Conservation (phyloP, 2,797 vertebrate genomes). For the Semotilus atromaculatus region DNA sequence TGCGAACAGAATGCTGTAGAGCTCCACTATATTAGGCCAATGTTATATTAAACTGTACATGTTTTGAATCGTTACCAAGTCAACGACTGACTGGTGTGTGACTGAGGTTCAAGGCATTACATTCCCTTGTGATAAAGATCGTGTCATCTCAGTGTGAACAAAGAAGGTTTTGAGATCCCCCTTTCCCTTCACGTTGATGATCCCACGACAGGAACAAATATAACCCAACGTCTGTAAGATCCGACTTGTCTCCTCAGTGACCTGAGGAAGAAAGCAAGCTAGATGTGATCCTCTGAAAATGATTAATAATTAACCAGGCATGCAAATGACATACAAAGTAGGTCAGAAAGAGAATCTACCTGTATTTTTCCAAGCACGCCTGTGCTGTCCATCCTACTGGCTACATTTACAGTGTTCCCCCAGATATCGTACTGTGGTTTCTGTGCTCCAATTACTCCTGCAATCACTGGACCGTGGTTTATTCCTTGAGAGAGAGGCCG, state of each 20-base stretch:
- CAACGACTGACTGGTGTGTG: not conserved
- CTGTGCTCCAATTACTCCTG: conserved; percentile 97
- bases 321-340: not conserved
- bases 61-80: not conserved
- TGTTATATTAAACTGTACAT: conserved; percentile 28
- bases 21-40: conserved; percentile 20
- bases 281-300: not conserved
- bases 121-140: conserved; percentile 94
- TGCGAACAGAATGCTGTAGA: conserved; percentile 20
- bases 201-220: conserved; percentile 92
- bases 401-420: conserved; percentile 98
- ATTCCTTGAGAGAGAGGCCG: conserved; percentile 78
- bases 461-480: conserved; percentile 96
- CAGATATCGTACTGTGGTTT: conserved; percentile 99
- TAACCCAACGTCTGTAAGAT: conserved; percentile 89
- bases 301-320: not conserved
- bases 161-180: conserved; percentile 97
- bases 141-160: conserved; percentile 95
- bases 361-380: conserved; percentile 97
- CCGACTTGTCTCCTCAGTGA: conserved; percentile 91
- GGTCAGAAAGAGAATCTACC: conserved; percentile 69
- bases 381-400: conserved; percentile 97
- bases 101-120: conserved; percentile 84
- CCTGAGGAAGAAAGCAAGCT: conserved; percentile 71
- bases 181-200: conserved; percentile 98